Evolutionary conservation across 2,888 invertebrate genomes (phyloP).

Genomic region (Rhagophthalmus giganteus): DNA sequence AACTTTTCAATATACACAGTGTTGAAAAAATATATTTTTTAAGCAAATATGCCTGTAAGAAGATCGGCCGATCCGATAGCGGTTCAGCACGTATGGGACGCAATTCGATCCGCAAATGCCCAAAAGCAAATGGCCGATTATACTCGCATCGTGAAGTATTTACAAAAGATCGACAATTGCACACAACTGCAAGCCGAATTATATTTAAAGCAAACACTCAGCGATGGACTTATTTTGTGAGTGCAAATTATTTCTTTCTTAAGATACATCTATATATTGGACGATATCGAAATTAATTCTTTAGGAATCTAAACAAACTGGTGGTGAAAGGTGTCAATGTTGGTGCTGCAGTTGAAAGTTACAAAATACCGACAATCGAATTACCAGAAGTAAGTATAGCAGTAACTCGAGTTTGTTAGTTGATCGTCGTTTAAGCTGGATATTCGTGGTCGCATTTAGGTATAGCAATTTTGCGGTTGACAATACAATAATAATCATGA

Average conservation of each 20-base stretch:
- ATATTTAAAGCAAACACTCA: slow-evolving; percentile 46
- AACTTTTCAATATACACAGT: neutral
- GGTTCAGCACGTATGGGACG: slow-evolving; percentile 53
- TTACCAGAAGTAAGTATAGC: slow-evolving; percentile 36
- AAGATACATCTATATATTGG: too few relatives aligned
- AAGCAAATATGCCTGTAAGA: slow-evolving; percentile 49
- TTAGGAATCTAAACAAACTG: slow-evolving; percentile 32
- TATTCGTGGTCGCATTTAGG: too few relatives aligned
- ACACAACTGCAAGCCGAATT: slow-evolving; percentile 45
- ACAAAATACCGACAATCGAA: slow-evolving; percentile 45
- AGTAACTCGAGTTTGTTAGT: neutral
- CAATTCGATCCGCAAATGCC: slow-evolving; percentile 44
- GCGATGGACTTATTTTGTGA: slow-evolving; percentile 50
- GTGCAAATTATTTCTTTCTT: too few relatives aligned
- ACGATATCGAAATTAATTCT: slow-evolving; percentile 20
- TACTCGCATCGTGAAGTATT: slow-evolving; percentile 44
- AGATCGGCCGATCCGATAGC: slow-evolving; percentile 49
- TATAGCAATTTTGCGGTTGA: neutral
- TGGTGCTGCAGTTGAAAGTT: slow-evolving; percentile 38
- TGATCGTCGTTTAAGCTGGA: too few relatives aligned
- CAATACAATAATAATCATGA: too few relatives aligned
- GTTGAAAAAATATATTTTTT: neutral
- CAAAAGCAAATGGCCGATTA: slow-evolving; percentile 45
- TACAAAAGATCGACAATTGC: slow-evolving; percentile 45
- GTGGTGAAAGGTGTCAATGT: slow-evolving; percentile 34